phyloP scores from a whole-genome alignment of 35 echinoderm and acorn worm genomes.

The Stichopus chloronotus region DNA sequence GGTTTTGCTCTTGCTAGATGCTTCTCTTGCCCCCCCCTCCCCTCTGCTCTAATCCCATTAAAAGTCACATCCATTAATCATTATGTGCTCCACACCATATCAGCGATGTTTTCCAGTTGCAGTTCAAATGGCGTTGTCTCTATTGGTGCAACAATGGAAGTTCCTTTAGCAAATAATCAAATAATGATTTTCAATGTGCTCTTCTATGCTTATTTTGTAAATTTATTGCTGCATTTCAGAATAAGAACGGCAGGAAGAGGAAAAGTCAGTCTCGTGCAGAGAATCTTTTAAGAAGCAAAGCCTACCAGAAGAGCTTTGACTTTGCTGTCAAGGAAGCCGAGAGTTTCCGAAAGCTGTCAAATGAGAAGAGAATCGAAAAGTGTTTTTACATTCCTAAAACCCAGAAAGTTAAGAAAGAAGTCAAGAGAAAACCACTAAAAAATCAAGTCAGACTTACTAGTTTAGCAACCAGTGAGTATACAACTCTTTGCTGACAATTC shows the following conservation, averaged over 20 bases:
- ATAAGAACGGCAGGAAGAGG: constrained; percentile 1
- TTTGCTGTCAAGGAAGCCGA: constrained; percentile 49
- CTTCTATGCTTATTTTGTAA: too few relatives aligned
- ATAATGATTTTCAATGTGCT: too few relatives aligned
- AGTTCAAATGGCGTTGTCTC: too few relatives aligned
- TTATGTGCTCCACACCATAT: too few relatives aligned
- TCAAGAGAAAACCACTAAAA: background rate
- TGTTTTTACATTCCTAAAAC: constrained; percentile 52
- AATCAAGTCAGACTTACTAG: background rate
- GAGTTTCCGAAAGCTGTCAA: constrained; percentile 11
- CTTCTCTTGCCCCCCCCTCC: too few relatives aligned
- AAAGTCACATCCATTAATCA: too few relatives aligned
- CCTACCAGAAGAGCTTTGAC: constrained; percentile 28
- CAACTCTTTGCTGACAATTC: too few relatives aligned
- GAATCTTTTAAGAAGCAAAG: background rate
- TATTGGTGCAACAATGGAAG: too few relatives aligned
- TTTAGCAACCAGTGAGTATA: background rate
- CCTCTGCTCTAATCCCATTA: too few relatives aligned
- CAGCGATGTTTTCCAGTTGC: too few relatives aligned
- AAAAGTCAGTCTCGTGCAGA: background rate
- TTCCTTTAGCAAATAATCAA: too few relatives aligned
- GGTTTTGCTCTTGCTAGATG: too few relatives aligned
- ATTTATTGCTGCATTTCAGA: background rate
- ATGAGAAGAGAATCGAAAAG: constrained; percentile 48
- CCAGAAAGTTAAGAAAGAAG: constrained; percentile 19